Base-by-base conservation (phyloP, 2,113 vertebrate species). In the Rhabdornis inornatus region DNA sequence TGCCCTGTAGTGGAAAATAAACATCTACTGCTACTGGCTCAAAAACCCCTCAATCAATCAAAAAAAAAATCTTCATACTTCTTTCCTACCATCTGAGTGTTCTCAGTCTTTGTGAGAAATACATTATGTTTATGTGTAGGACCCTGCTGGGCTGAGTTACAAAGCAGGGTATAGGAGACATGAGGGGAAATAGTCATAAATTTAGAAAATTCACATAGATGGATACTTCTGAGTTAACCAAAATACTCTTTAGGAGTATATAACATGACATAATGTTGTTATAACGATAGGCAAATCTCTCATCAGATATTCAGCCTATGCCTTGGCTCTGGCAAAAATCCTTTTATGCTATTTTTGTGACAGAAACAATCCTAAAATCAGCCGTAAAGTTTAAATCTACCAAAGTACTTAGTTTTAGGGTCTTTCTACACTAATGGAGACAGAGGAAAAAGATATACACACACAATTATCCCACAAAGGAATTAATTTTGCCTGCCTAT, bases 21-120 rank as follows among this genome's bases (percentile, higher is more conserved):
- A 39, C 1, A 33, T 68, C n/a, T 27, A 68, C 14, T n/a, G 5
- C 16, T 63, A 47, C 15, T 52, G 49, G 6, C 10, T 90, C 1
- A 74, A 69, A 65, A 47, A n/a, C 0, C 0, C 0, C 4, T 22
- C 15, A 40, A 24, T 16, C 10, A 72, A 49, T 2, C 2, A 40
- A n/a, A 72, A 27, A 55, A 71, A 63, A 70, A 61, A 19, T 6
- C 2, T n/a, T 65, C 27, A 4, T 44, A 9, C 14, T 42, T 84
- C 5, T 59, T 59, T 83, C 53, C 69, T 64, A 33, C 7, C 1
- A 7, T 33, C 15, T 59, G 9, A 60, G 9, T 68, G 21, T 79
- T 87, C 7, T 33, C 21, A 52, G 13, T 14, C 8, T 40, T 64
- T 24, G n/a, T 56, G 37, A 90, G 19, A 72, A 83, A 72, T 11